Conservation (phyloP, 37 sponge, comb jelly and placozoan genomes). For the Oopsacas minuta region DNA sequence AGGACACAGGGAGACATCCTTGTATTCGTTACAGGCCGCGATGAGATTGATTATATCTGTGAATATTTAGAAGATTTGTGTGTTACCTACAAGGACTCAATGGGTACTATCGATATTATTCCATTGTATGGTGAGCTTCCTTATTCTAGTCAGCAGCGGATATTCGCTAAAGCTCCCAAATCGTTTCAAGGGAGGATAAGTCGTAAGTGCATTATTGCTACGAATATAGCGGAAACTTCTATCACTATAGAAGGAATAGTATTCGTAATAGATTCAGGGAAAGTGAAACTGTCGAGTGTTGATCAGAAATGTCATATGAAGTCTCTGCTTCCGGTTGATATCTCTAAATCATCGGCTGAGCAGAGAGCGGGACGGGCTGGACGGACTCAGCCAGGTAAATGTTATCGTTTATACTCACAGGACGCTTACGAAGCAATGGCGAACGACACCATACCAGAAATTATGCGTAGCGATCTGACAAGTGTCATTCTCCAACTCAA, state of each 20-base stretch:
- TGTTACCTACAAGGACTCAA: neutral
- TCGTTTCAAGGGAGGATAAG: neutral
- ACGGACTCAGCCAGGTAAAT: neutral
- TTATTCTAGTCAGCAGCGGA: neutral
- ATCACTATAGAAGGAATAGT: neutral
- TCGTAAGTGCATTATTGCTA: neutral
- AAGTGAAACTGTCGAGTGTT: neutral
- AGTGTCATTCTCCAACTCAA: neutral
- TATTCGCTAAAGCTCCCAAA: neutral
- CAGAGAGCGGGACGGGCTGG: conserved; percentile 9
- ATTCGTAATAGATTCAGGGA: neutral
- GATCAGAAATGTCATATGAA: neutral
- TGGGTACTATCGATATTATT: neutral
- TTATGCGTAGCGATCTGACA: neutral
- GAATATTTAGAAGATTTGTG: neutral
- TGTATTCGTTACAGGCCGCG: neutral
- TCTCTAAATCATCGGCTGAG: neutral
- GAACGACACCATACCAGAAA: neutral
- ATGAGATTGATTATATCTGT: conserved; percentile 2
- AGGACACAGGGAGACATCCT: neutral
- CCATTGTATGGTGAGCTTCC: neutral
- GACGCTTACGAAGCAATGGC: neutral
- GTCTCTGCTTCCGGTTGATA: neutral
- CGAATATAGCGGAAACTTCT: conserved; percentile 1
- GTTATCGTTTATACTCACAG: neutral